phyloP scores from a whole-genome alignment of 2,113 vertebrate species.

The Irena cyanogastra region DNA sequence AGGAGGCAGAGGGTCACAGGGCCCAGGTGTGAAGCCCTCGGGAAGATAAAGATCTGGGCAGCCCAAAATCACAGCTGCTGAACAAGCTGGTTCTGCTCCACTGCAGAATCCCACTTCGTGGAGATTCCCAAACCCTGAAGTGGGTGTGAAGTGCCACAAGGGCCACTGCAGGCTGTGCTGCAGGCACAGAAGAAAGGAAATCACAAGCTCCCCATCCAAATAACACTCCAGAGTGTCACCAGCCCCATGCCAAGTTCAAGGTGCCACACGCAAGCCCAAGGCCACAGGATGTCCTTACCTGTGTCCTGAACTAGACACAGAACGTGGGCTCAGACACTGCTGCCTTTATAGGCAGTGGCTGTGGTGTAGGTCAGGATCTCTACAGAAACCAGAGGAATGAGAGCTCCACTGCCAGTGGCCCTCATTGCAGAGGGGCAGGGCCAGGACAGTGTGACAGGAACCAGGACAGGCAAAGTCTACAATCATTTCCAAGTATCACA shows the following conservation, averaged over 20 bases:
- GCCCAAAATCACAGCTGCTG: accelerated
- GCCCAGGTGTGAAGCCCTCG: background rate
- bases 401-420: background rate
- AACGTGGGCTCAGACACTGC: background rate
- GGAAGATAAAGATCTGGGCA: background rate
- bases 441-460: accelerated
- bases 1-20: accelerated
- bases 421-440: background rate
- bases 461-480: background rate
- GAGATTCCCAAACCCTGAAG: background rate
- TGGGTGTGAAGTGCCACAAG: background rate
- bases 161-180: background rate
- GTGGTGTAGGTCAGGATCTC: accelerated
- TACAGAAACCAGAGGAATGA: background rate
- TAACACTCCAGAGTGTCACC: background rate
- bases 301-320: background rate
- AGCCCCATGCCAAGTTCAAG: accelerated
- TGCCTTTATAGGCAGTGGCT: too few relatives aligned
- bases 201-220: background rate
- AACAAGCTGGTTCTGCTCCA: background rate
- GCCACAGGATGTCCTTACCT: background rate
- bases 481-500: background rate
- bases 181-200: background rate
- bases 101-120: background rate
- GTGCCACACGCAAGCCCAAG: background rate